phyloP scores from a whole-genome alignment of 2,888 invertebrate genomes.

The Lysandra bellargus region DNA sequence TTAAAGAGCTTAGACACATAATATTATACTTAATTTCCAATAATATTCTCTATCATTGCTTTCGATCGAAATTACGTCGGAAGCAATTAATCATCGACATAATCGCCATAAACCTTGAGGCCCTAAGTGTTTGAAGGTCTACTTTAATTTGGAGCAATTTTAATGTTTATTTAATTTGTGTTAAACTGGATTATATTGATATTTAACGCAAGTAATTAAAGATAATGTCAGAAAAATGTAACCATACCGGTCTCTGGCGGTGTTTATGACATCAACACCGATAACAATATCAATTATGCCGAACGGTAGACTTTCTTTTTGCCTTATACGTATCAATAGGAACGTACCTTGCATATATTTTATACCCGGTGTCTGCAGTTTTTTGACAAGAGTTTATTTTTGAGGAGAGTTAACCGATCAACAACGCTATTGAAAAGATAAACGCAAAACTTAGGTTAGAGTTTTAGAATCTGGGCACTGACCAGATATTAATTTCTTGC shows the following conservation, averaged over 20 bases:
- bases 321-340: not conserved
- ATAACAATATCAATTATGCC: conserved; percentile 2
- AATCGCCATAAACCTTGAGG: not conserved
- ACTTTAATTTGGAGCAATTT: not conserved
- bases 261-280: not conserved
- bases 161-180: conserved; percentile 10
- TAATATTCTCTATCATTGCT: not conserved
- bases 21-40: not conserved
- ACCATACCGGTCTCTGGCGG: not conserved
- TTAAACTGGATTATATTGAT: not conserved
- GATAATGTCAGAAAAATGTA: conserved; percentile 4
- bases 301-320: conserved; percentile 12
- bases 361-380: not conserved
- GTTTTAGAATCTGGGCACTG: no score
- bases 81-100: not conserved
- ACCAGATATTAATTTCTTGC: no score
- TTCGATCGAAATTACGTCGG: not conserved
- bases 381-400: not conserved
- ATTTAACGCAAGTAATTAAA: conserved; percentile 8
- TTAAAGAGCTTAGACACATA: not conserved
- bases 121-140: not conserved
- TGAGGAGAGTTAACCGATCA: no score
- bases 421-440: no score
- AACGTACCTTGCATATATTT: not conserved
- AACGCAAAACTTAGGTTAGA: no score